A percentile compares a stretch with the other conserved stretches of the same genome.
Conservation (phyloP, 2,888 invertebrate species). For the Altica lythri region DNA sequence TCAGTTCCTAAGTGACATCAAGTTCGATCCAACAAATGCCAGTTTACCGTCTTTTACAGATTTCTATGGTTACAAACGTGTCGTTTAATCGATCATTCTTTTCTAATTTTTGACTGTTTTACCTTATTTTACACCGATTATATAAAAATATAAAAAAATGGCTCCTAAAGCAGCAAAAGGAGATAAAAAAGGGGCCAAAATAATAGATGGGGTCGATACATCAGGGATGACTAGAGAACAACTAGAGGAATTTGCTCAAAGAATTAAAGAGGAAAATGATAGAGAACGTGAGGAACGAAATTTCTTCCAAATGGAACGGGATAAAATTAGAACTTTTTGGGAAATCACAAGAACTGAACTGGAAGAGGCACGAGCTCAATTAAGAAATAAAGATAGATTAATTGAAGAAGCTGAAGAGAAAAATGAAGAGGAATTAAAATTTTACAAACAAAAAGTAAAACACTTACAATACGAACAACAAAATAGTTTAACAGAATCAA, state of each 20-base stretch:
- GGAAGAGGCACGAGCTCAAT: slow-evolving; percentile 77
- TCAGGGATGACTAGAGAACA: slow-evolving; percentile 92
- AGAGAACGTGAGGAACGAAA: slow-evolving; percentile 94
- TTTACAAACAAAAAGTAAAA: slow-evolving; percentile 91
- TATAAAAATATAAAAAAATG: neutral
- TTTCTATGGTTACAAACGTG: too few relatives aligned
- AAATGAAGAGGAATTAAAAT: slow-evolving; percentile 85
- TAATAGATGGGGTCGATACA: slow-evolving; percentile 74
- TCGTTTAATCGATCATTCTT: slow-evolving; percentile 13
- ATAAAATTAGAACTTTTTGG: slow-evolving; percentile 94
- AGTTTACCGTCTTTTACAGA: too few relatives aligned
- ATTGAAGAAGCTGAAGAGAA: slow-evolving; percentile 86
- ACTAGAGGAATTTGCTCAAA: slow-evolving; percentile 84
- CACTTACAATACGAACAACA: slow-evolving; percentile 92
- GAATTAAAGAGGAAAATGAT: slow-evolving; percentile 88
- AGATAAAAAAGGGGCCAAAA: slow-evolving; percentile 1
- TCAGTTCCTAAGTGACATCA: too few relatives aligned
- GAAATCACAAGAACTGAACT: slow-evolving; percentile 90
- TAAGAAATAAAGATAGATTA: slow-evolving; percentile 80
- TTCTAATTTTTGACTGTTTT: neutral
- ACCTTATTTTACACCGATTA: too few relatives aligned
- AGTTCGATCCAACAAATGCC: too few relatives aligned
- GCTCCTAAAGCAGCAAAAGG: too few relatives aligned
- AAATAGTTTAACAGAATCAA: slow-evolving; percentile 79
- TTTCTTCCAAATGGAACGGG: slow-evolving; percentile 93